Base-by-base conservation (phyloP, 2,113 vertebrate species). In the Hippolais icterina region DNA sequence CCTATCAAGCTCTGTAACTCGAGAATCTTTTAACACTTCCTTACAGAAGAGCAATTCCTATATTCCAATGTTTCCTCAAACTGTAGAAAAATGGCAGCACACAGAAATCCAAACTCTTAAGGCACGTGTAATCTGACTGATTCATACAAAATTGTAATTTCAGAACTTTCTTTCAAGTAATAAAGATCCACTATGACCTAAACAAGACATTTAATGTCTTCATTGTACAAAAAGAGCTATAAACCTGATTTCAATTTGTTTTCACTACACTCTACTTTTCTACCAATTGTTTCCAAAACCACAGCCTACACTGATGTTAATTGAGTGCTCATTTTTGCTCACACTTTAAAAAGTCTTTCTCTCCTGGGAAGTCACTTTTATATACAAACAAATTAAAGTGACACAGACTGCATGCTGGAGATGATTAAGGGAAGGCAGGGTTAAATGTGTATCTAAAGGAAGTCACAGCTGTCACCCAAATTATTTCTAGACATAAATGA, bases 331-430 rank as follows among this genome's bases (percentile, higher is more conserved):
- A 93, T 88, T 97, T 97, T 89, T 72, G 96, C 97, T 97, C 95
- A 93, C 64, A 86, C 96, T 96, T 97, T 66, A 95, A 94, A 96
- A 96, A 94, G 81, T 41, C 59, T 31, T 71, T 89, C 86, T 96
- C 96, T 97, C 97, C 92, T 78, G 96, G 97, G 97, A 97, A 97
- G 82, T 77, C 81, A 94, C 80, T 97, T 97, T 88, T 97, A 90
- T 97, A 97, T 50, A 98, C 96, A 98, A 98, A 97, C 97, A 96
- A 97, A 31, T 84, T 60, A 60, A 94, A 96, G 93, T 93, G 91
- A 93, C 86, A 97, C 42, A 90, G 96, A 93, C 72, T 71, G 82
- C 80, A 72, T 72, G 79, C 97, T 98, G 98, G 95, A 96, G 92
- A 94, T 97, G 97, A 98, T 98, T 98, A 98, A 94, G 90, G 93